Evolutionary conservation across 2,797 vertebrate genomes (phyloP), one percentile per base, ranked within the genome.

Genomic region (Vireo griseus): DNA sequence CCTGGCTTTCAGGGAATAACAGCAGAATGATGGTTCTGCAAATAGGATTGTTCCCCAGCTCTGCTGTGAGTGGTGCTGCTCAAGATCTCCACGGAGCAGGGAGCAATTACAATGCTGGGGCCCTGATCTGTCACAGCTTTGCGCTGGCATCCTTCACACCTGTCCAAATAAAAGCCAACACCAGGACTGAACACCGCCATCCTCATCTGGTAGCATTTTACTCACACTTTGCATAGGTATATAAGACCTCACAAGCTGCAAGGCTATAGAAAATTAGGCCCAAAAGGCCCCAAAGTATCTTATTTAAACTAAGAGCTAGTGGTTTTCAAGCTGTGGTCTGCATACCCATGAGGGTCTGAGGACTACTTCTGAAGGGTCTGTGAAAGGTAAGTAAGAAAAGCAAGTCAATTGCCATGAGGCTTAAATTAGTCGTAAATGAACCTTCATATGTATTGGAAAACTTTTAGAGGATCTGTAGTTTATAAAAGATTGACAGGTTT

Each of bases 231-330:
- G 21, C 55, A 39, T 58, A 74, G 37, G 51, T 69, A 57, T 55
- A 40, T 48, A 78, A 88, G 91, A 96, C 94, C 92, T 91, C 89
- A 94, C 79, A 95, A 94, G 90, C 76, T 91, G 91, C 16, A 63
- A 83, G 40, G 75, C 62, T 77, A 59, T 13, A 83, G 73, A 90
- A 94, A 92, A 86, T 54, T 67, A 84, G 63, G 62, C 91, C 66
- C 73, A 42, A 35, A 93, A 89, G 72, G 29, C 29, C 61, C 12
- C 16, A 50, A 40, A 82, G 77, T 68, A 75, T 44, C 75, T 77
- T 87, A 82, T 35, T 92, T 92, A 63, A 94, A 69, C 51, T 57
- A 69, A 90, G 55, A 87, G 45, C 26, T 59, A 62, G 67, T 57
- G 44, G 69, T 93, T 96, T 94, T 80, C 89, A 85, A 85, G 78